Evolutionary conservation across 2,888 invertebrate species (phyloP), one percentile per base, ranked within the genome.

Genomic region (Chrysopilus asiliformis): DNA sequence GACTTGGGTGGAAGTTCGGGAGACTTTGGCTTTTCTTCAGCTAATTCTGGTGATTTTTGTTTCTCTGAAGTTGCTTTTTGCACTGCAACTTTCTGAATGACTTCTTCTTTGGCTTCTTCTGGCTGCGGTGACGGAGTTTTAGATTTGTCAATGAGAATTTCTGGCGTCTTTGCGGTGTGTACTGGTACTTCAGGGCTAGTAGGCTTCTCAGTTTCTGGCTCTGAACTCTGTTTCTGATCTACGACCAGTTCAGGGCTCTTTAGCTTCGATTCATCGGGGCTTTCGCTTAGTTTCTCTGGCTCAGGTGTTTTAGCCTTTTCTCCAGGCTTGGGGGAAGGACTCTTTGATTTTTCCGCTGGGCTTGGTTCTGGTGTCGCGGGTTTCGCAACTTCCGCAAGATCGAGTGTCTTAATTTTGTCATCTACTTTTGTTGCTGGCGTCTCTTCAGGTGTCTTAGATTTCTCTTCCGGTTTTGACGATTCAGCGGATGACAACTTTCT

Each of bases 1-100:
- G 19, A n/a, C 14, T 16, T 19, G 14, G n/a, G 12, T 20, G 17
- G n/a, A n/a, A 12, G 15, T 15, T 9, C 9, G n/a, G 22, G 24
- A 24, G 34, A 24, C 29, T 36, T 14, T 1, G 17, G 18, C 14
- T 26, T 30, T 19, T 16, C 22, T 40, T 62, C 62, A 24, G 56
- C 51, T 48, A 9, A 12, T 9, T 27, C 27, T 12, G 27, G 12
- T 12, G 27, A 6, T 27, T 27, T n/a, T 6, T n/a, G n/a, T n/a
- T 6, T 27, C 12, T 27, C 27, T 9, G 27, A 13, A 27, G 15
- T 16, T 30, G 8, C 15, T 7, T 27, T 14, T 27, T 6, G 13
- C 27, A 8, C 27, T 7, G 27, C 27, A 10, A 27, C n/a, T 27
- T 27, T 27, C 7, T 27, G 12, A 8, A 14, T 6, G 13, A 14